phyloP scores from a whole-genome alignment of 2,888 invertebrate species.

The Agrochola macilenta region DNA sequence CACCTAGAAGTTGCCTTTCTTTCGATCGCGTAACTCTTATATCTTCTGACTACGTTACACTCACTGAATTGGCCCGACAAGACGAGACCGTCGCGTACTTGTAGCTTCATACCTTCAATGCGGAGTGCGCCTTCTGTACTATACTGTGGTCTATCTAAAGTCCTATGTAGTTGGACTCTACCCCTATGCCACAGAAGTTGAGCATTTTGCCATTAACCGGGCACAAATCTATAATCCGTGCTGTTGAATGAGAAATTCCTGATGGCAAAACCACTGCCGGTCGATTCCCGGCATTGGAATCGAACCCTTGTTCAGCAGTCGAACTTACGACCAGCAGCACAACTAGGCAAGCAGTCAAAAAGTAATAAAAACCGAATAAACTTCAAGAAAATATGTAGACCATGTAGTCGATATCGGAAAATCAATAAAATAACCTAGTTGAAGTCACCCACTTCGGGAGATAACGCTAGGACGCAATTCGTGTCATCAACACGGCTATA shows the following conservation, averaged over 20 bases:
- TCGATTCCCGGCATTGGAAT: neutral
- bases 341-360: neutral
- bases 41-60: no score
- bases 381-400: constrained; percentile 29
- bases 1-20: no score
- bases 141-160: no score
- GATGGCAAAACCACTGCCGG: no score
- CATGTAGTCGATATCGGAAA: constrained; percentile 44
- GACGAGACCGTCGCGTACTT: no score
- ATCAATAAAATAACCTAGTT: constrained; percentile 62
- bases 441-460: constrained; percentile 41
- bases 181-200: neutral
- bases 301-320: neutral
- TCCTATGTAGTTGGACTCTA: neutral
- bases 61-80: no score
- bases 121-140: no score
- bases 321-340: neutral
- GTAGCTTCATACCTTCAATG: no score
- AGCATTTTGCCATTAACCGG: neutral
- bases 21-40: no score
- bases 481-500: constrained; percentile 54
- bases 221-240: neutral
- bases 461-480: constrained; percentile 56
- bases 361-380: neutral
- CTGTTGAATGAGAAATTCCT: neutral